Evolutionary conservation across 2,113 vertebrate genomes (phyloP).

Genomic region (Pampusana beccarii): DNA sequence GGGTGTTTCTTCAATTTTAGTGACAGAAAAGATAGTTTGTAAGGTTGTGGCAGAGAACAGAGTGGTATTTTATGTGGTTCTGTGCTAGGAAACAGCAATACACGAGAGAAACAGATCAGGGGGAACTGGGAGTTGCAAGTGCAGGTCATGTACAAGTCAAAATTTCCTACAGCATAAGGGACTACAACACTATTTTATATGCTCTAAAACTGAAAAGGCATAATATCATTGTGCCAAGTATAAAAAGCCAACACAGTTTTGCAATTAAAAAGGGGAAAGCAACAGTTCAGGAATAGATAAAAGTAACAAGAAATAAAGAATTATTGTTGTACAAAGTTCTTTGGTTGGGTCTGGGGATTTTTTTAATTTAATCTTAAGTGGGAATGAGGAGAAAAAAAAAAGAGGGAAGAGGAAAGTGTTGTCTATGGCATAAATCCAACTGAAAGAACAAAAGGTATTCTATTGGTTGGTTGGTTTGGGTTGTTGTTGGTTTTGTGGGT

Average conservation of each 20-base stretch:
- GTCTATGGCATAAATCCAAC: not conserved
- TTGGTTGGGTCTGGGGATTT: not conserved
- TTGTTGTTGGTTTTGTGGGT: no score
- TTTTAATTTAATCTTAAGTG: not conserved
- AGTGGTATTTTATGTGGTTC: not conserved
- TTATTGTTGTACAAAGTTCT: not conserved
- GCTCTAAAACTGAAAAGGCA: not conserved
- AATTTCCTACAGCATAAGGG: not conserved
- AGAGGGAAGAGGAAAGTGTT: not conserved
- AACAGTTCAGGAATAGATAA: not conserved
- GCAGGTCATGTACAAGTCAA: not conserved
- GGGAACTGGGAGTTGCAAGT: not conserved
- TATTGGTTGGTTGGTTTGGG: not conserved
- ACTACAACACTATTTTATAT: not conserved
- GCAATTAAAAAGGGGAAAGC: not conserved
- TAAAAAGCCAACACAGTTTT: not conserved
- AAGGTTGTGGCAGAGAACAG: not conserved
- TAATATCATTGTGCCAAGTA: not conserved
- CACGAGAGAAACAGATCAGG: not conserved
- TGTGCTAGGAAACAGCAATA: not conserved
- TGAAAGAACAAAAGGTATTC: not conserved
- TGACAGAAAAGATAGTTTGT: not conserved
- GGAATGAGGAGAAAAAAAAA: not conserved
- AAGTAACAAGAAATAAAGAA: not conserved
- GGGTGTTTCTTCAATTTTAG: not conserved